Conservation (phyloP, 1,140 invertebrate genomes). For the Zaprionus davidi region DNA sequence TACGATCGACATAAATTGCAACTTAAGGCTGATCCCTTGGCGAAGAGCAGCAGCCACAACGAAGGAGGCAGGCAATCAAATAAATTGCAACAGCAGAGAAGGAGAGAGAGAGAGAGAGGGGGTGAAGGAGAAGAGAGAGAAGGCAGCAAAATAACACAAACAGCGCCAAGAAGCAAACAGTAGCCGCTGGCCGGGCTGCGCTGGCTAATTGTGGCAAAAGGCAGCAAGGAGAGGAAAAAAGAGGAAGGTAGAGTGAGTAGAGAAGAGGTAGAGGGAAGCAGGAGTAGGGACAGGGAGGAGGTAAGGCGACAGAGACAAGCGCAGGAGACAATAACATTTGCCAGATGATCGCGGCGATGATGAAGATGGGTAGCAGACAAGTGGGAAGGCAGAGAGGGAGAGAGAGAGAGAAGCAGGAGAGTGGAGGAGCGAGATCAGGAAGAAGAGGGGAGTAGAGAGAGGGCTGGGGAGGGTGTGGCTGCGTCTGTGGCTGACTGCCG, state of each 20-base stretch:
- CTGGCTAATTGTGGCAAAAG: conserved; percentile 25
- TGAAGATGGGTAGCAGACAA: conserved; percentile 7
- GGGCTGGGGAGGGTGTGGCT: conserved; percentile 21
- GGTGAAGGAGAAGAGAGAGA: conserved; percentile 15
- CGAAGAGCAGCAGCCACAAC: neutral
- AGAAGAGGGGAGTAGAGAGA: neutral
- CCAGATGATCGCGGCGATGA: conserved; percentile 25
- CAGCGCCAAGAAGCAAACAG: conserved; percentile 36
- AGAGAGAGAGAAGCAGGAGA: neutral
- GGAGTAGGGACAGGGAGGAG: neutral
- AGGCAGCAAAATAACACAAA: conserved; percentile 3
- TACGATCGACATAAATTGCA: conserved; percentile 77
- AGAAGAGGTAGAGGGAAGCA: neutral
- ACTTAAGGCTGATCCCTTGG: conserved; percentile 60
- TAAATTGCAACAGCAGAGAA: conserved; percentile 63
- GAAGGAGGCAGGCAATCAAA: conserved; percentile 68
- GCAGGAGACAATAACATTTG: conserved; percentile 52
- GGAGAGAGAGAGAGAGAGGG: neutral
- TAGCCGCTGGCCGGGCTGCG: conserved; percentile 19
- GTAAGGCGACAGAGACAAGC: neutral
- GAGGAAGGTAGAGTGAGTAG: neutral
- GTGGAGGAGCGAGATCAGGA: too few relatives aligned
- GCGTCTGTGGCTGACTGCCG: conserved; percentile 23
- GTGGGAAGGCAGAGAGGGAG: neutral
- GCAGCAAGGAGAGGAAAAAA: neutral